Conservation (phyloP, 2,888 invertebrate genomes). For the Sphaeridia pumilis region DNA sequence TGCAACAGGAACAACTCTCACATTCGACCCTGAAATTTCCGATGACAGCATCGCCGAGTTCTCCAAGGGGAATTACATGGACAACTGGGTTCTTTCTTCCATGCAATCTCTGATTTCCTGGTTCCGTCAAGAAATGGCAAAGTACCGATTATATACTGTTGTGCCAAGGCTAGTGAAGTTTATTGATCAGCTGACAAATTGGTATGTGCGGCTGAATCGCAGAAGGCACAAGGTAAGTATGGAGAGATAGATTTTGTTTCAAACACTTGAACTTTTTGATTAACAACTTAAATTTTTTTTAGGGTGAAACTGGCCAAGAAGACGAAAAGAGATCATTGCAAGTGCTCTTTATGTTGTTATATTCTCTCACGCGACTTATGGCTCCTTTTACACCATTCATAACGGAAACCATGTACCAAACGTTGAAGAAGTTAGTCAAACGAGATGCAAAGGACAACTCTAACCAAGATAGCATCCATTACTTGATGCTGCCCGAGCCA, state of each 20-base stretch:
- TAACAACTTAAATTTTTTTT: too few species aligned
- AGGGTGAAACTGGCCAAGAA: slow-evolving; percentile 65
- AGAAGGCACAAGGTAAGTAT: slow-evolving; percentile 62
- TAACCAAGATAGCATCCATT: slow-evolving; percentile 68
- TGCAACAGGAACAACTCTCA: slow-evolving; percentile 21
- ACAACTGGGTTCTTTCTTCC: slow-evolving; percentile 92
- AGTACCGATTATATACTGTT: slow-evolving; percentile 89
- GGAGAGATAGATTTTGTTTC: too few species aligned
- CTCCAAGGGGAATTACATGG: slow-evolving; percentile 68
- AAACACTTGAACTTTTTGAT: not conserved
- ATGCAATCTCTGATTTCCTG: slow-evolving; percentile 84
- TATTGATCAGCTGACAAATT: slow-evolving; percentile 95
- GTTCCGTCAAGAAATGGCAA: slow-evolving; percentile 84
- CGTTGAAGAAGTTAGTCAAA: slow-evolving; percentile 33
- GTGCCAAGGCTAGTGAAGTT: slow-evolving; percentile 87
- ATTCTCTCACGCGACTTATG: slow-evolving; percentile 82
- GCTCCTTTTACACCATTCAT: slow-evolving; percentile 96
- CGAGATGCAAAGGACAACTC: slow-evolving; percentile 41
- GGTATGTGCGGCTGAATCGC: slow-evolving; percentile 96
- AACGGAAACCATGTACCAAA: slow-evolving; percentile 77
- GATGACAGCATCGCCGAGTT: slow-evolving; percentile 7
- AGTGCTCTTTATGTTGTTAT: slow-evolving; percentile 77
- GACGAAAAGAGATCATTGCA: slow-evolving; percentile 76
- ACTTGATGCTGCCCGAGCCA: slow-evolving; percentile 72
- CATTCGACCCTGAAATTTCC: slow-evolving; percentile 21